Evolutionary conservation across 2,113 vertebrate genomes (phyloP), one percentile per base, ranked within the genome.

Genomic region (Sterrhoptilus dennistouni): DNA sequence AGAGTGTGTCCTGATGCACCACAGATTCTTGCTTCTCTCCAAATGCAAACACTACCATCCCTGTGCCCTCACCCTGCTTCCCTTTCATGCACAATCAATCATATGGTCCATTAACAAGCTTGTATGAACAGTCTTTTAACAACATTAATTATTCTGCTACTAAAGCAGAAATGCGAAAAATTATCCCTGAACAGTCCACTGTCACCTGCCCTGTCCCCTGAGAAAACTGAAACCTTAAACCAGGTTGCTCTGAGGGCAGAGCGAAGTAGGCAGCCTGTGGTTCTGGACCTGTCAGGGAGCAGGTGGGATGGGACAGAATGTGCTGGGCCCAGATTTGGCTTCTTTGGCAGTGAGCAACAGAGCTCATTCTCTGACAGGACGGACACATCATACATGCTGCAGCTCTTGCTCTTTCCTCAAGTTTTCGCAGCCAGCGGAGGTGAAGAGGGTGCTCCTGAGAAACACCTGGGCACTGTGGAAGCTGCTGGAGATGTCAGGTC

Each of bases 351-450:
- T 5, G 22, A 83, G 11, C 2, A 5, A 6, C 8, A 36, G 52
- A 60, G 40, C 2, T 4, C 1, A 0, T 70, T 60, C 36, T 83
- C 45, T 2, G 0, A 27, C 2, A 4, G 40, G 31, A 21, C 29
- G 29, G n/a, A 24, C 16, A 35, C 4, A 2, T 52, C 27, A 10
- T 8, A 6, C 8, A 13, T 47, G 23, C 31, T 70, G 66, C 40
- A 47, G n/a, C 42, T 61, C 40, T 52, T 70, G 21, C 47, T 33
- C 23, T 3, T n/a, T 87, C 71, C 23, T 57, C 25, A n/a, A 27
- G 22, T 20, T 65, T 70, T 57, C 31, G 5, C 52, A 28, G 40
- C 7, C 40, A 89, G 17, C 28, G 25, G 52, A 66, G 31, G 6
- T 70, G 29, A 83, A 40, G 36, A 82, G 27, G 3, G 1, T 33